phyloP scores from a whole-genome alignment of 1,140 invertebrate genomes.

The Yoshiicerus persimilis region DNA sequence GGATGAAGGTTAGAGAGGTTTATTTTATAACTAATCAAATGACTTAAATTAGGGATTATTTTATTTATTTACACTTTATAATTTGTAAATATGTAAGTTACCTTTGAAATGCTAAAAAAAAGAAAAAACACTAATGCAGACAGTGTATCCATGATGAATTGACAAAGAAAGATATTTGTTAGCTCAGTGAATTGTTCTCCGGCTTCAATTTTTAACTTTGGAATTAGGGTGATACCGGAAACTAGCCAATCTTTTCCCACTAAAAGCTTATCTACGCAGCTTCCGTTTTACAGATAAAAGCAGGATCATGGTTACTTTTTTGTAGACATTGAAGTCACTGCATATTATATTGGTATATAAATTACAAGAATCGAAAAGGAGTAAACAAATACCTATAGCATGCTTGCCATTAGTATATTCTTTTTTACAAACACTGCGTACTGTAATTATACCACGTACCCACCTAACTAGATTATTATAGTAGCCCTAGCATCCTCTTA shows the following conservation, averaged over 20 bases:
- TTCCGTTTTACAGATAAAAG: neutral
- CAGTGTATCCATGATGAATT: neutral
- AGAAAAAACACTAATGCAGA: neutral
- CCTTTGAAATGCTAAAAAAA: neutral
- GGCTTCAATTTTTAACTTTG: neutral
- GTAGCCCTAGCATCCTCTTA: too few relatives aligned
- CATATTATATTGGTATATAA: neutral
- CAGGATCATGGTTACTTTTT: neutral
- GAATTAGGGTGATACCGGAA: neutral
- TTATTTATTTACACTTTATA: too few relatives aligned
- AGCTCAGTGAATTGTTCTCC: neutral
- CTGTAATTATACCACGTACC: too few relatives aligned
- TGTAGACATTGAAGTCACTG: neutral
- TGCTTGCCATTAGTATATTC: too few relatives aligned
- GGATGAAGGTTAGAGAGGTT: too few relatives aligned
- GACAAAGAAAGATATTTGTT: neutral
- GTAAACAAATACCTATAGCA: too few relatives aligned
- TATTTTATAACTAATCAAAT: too few relatives aligned
- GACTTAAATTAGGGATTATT: too few relatives aligned
- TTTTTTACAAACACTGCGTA: too few relatives aligned
- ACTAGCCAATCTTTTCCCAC: slow-evolving; percentile 26
- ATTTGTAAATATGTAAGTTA: neutral
- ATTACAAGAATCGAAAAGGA: too few relatives aligned
- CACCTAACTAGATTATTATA: too few relatives aligned
- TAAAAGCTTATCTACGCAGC: neutral